Base-by-base conservation (phyloP, 2,888 invertebrate species). In the Esperia sulphurella region DNA sequence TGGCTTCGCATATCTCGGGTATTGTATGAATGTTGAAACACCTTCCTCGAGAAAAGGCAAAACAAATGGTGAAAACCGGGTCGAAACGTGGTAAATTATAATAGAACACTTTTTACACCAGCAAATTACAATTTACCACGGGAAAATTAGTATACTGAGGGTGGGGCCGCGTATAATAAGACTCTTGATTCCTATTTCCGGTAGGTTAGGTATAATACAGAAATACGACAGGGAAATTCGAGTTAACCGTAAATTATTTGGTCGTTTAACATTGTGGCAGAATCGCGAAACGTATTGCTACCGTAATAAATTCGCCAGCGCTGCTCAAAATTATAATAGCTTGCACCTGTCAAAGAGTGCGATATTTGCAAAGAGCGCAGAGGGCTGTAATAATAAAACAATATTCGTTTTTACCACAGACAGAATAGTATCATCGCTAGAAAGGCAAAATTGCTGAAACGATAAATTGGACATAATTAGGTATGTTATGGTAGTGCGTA, bases 181-280 rank as follows among this genome's bases (percentile, higher is more conserved):
- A 5, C 21, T 21, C 21, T 2, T 21, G 5, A 21, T 21, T 21
- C 21, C 21, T 21, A 21, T 21, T 21, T 21, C 21, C 21, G 21
- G 21, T 21, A 21, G 21, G 21, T 5, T 21, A 21, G 21, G 21
- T 21, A 21, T 21, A 21, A 21, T 21, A 21, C 46, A 43, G 49
- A 49, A 52, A 50, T 53, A 50, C 54, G 51, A 54, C 54, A 57
- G 58, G 58, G 55, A 35, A 50, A 51, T 53, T 50, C 52, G 53
- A 52, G 49, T 39, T 39, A 39, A 50, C 35, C 52, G 58, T 61
- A 62, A 65, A 60, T 67, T 61, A 76, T 73, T 65, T 60, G 57
- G 54, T 55, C 56, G 63, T 68, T 70, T 68, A 68, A 70, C 68
- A 67, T 68, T 71, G 70, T 63, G 65, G 67, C 58, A 53, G 58